phyloP scores from a whole-genome alignment of 37 sponge, comb jelly and placozoan genomes.

The Agelas oroides region DNA sequence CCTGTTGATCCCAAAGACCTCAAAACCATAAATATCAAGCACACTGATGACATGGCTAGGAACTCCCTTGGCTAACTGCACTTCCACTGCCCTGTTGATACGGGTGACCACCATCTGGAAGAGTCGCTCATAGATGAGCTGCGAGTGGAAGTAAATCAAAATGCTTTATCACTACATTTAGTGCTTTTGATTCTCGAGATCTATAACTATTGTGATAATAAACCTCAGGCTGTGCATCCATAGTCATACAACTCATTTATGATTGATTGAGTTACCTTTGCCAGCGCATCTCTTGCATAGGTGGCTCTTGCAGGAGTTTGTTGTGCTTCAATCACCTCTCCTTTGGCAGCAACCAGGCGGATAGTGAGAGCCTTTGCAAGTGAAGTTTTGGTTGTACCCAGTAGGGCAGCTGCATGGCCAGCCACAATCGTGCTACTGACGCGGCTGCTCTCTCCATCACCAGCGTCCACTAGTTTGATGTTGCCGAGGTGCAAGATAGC shows the following conservation, averaged over 20 bases:
- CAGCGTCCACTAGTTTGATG: constrained; percentile 44
- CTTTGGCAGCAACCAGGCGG: constrained; percentile 42
- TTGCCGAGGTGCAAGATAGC: constrained; percentile 78
- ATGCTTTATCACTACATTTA: no score
- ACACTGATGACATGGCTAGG: constrained; percentile 65
- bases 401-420: constrained; percentile 19
- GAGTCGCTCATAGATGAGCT: constrained; percentile 73
- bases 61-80: constrained; percentile 2
- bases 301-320: constrained; percentile 27
- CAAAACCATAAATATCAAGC: constrained; percentile 84
- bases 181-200: no score
- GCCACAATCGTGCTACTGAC: constrained; percentile 16
- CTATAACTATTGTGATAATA: no score
- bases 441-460: constrained; percentile 48
- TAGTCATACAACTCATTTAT: no score
- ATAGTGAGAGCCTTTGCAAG: constrained; percentile 51
- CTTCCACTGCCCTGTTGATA: constrained; percentile 58
- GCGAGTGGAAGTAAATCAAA: not conserved
- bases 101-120: constrained; percentile 62
- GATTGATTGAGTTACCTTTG: no score
- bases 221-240: no score
- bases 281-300: constrained; percentile 75
- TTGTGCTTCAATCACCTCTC: constrained; percentile 42
- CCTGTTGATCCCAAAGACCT: constrained; percentile 71
- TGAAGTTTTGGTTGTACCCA: constrained; percentile 34